Conservation (phyloP, 2,113 vertebrate genomes). For the Herpailurus yagouaroundi region DNA sequence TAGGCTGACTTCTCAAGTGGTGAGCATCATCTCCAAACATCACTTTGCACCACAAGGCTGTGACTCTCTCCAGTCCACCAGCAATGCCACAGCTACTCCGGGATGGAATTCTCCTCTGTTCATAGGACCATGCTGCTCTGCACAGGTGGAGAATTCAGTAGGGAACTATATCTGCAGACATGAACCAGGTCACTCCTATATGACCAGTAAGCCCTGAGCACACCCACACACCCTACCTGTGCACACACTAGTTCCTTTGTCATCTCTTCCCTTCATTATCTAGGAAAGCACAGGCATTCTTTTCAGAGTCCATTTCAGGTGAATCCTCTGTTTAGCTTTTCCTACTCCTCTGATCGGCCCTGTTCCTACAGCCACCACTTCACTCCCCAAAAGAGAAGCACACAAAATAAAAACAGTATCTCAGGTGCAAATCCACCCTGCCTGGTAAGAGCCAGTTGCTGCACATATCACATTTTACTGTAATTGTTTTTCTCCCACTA, state of each 20-base stretch:
- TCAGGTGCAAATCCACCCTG: not conserved
- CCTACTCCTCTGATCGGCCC: not conserved
- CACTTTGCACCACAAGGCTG: not conserved
- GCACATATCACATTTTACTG: not conserved
- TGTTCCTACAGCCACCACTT: too few species aligned
- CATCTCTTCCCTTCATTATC: not conserved
- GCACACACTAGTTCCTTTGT: not conserved
- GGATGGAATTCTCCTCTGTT: not conserved
- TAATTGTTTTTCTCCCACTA: not conserved
- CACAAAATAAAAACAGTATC: not conserved
- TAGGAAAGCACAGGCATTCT: not conserved
- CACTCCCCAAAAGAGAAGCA: not conserved
- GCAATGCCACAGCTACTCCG: not conserved
- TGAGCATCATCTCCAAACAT: not conserved
- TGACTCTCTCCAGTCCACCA: not conserved
- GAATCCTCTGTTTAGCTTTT: not conserved
- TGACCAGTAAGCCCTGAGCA: too few species aligned
- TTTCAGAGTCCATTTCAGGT: not conserved
- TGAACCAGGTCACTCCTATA: not conserved
- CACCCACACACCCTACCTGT: too few species aligned
- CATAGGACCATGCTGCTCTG: too few species aligned
- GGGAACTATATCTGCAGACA: not conserved
- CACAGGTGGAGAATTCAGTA: not conserved
- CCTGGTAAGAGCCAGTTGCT: not conserved
- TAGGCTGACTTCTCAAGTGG: not conserved